Conservation (phyloP, 2,888 invertebrate species). For the Papilio gigon region DNA sequence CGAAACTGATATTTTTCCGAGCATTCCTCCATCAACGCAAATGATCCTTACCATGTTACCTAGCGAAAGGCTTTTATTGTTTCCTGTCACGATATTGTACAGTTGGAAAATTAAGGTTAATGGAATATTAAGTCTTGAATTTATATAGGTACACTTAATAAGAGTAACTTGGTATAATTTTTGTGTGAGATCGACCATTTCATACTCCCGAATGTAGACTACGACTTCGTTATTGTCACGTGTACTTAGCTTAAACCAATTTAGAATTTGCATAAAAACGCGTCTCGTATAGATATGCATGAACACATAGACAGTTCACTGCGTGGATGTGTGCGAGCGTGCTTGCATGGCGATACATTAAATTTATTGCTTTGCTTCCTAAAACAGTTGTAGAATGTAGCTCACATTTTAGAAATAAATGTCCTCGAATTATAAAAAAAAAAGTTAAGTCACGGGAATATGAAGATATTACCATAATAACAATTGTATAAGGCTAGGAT, state of each 20-base stretch:
- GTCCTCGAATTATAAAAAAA: no score
- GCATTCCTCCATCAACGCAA: slow-evolving; percentile 39
- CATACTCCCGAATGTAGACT: background rate
- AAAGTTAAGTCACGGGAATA: no score
- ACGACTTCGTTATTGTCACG: background rate
- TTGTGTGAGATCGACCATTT: background rate
- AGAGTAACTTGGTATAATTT: no score
- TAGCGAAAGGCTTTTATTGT: slow-evolving; percentile 21
- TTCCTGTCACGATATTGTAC: slow-evolving; percentile 22
- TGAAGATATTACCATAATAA: background rate
- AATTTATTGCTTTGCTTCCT: no score
- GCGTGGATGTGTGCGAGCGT: background rate
- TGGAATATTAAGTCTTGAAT: slow-evolving; percentile 3
- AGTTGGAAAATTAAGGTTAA: slow-evolving; percentile 4
- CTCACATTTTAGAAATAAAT: no score
- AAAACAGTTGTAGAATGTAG: no score
- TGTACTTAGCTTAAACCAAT: no score
- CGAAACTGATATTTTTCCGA: slow-evolving; percentile 68
- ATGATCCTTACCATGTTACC: slow-evolving; percentile 12
- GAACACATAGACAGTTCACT: no score
- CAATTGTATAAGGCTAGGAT: background rate
- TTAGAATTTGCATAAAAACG: no score
- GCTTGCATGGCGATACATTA: no score
- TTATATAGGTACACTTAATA: background rate
- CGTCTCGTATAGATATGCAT: no score